Conservation (phyloP, 2,797 vertebrate species). For the Periophthalmus magnuspinnatus region DNA sequence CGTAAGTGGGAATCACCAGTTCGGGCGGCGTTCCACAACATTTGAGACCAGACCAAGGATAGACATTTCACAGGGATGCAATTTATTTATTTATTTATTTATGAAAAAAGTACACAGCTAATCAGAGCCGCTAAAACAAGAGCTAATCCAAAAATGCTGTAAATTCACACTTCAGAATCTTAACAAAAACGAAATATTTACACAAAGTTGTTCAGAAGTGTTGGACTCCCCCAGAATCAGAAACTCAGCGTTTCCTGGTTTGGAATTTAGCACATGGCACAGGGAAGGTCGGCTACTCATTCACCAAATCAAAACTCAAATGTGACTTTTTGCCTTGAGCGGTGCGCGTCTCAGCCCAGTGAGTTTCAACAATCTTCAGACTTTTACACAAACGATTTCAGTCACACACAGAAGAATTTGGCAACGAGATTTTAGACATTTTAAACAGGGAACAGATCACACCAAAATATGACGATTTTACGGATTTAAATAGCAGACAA, state of each 20-base stretch:
- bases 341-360: background rate
- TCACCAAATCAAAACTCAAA: constrained; percentile 22
- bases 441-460: background rate
- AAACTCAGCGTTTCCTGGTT: constrained; percentile 8
- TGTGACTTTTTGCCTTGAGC: constrained; percentile 30
- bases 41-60: background rate
- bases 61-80: background rate
- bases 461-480: background rate
- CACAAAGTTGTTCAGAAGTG: background rate
- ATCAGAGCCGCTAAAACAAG: background rate
- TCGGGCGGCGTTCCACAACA: no score
- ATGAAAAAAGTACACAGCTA: background rate
- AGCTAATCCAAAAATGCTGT: background rate
- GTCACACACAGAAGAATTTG: background rate
- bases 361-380: background rate
- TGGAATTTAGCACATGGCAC: constrained; percentile 55
- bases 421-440: background rate
- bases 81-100: constrained; percentile 1
- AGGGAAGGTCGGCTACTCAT: constrained; percentile 61
- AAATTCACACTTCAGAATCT: background rate
- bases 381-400: background rate
- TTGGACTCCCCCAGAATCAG: no score
- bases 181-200: background rate
- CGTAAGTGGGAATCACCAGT: no score
- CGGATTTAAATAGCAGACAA: no score